Evolutionary conservation across 2,888 invertebrate genomes (phyloP), one percentile per base, ranked within the genome.

Genomic region (Cephalotes varians): DNA sequence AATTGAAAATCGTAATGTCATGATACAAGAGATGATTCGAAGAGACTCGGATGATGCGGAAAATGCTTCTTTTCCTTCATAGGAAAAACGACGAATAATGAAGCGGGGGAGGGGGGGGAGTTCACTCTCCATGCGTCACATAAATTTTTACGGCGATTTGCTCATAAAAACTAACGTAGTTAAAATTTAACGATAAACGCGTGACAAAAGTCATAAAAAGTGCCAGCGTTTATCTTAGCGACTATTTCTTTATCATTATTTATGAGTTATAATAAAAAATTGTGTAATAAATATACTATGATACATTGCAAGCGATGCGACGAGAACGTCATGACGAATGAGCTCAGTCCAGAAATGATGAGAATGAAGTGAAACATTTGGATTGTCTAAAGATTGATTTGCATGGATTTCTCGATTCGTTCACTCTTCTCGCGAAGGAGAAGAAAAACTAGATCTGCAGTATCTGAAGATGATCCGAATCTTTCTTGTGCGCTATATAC

Each of bases 101-200:
- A 65, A 65, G 15, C 34, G 56, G 4, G 5, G 12, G 25, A 49
- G 40, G 5, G 12, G 25, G 40, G 40, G 56, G 51, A 65, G n/a
- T 51, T 40, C 28, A n/a, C 51, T 21, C 49, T 65, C 40, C 28
- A 28, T 15, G 34, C 12, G 69, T 56, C 25, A 31, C 31, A 56
- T 77, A 69, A 77, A 77, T 56, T 77, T 56, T 77, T 28, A 44
- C 21, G 28, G 44, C 69, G 18, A 69, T 4, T 44, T 34, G 56
- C 71, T 58, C 77, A 28, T 69, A 69, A 77, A 69, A 69, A 31
- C 44, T 58, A 69, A 69, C 69, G 71, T 44, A 56, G 69, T 77
- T 77, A 77, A 56, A 71, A 69, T 58, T 69, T 77, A 77, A 77
- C 49, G 21, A 31, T 77, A 77, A 77, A 69, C 56, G 56, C 54